Evolutionary conservation across 2,797 vertebrate species (phyloP), one percentile per base, ranked within the genome.

Genomic region (Cyprinodon diabolis): DNA sequence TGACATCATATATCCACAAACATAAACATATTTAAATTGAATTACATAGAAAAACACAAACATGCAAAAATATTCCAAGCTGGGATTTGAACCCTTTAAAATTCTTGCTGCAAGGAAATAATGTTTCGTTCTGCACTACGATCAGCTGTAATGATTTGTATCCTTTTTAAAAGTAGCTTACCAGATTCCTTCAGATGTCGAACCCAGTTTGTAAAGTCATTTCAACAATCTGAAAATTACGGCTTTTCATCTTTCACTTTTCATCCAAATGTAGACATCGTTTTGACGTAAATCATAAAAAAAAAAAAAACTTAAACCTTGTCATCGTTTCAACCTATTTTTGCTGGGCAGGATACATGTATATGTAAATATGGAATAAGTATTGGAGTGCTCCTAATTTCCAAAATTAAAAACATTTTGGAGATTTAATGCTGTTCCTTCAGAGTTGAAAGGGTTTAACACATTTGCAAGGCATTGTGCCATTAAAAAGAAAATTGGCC

Each of bases 401-500:
- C 30, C 15, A 37, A 37, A 37, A 14, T 35, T 37, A 17, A 37
- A 10, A 4, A 62, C 17, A 62, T 40, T 9, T 40, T 19, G 2
- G 30, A 30, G 30, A 11, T 45, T n/a, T 45, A 13, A 45, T 40
- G 45, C 11, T 63, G 11, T 13, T 43, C 12, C n/a, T 19, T 45
- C 10, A 43, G 11, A 63, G 30, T n/a, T n/a, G 17, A 62, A 6
- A 35, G 58, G 35, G 17, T 40, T 62, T 1, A 45, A 45, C 60
- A 63, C 40, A 45, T 63, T 43, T 40, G 19, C 4, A 62, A 43
- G 37, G 37, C 11, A 40, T 15, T 60, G 15, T 60, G 7, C 30
- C 17, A 60, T 30, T 58, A 74, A 76, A 74, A 85, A 72, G 84
- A 80, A 84, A 85, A 78, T 80, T 83, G 47, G 75, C n/a, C 40